Evolutionary conservation across 2,888 invertebrate genomes (phyloP), one percentile per base, ranked within the genome.

Genomic region (Slavum lentiscoides): DNA sequence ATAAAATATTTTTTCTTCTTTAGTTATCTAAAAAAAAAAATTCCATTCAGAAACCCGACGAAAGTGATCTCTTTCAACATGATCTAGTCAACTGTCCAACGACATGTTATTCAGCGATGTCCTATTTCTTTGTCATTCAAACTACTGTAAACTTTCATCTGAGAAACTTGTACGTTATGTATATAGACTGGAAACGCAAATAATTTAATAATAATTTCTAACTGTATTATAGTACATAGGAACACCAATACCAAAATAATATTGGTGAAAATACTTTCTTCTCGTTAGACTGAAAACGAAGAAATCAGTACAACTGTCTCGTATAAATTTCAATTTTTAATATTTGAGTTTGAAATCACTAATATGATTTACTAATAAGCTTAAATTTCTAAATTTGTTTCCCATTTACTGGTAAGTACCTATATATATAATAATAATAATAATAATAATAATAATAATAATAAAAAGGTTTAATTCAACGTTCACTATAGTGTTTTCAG

Each of bases 101-200:
- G 49, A 43, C 21, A 17, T 15, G 23, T 6, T 13, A 72, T 49
- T 55, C 19, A 19, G 13, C 11, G 7, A 58, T 19, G 7, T 30
- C 9, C 0, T 59, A 55, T 55, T 8, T 39, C 58, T 59, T 72
- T 72, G 39, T 37, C 8, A 21, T 72, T 37, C 15, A 6, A 39
- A 15, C 55, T 49, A 15, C n/a, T 59, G 21, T 72, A 59, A 59
- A 72, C 19, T 21, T 70, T 70, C n/a, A 39, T 39, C 43, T 72
- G 39, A 6, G 21, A 39, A 4, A 59, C 6, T 43, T 43, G 19
- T 55, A 5, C 7, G 13, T 13, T 49, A 17, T 53, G 15, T 53
- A 53, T 53, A 53, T 19, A 2, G 19, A 30, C 30, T 19, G 4
- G 17, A 19, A 55, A 55, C 55, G 19, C 3, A 19, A 55, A 11